These are phyloP conservation scores for Zenarchopterus dispar DNA, from an alignment of 2,797 vertebrate species.

Conservation along the genomic window DNA sequence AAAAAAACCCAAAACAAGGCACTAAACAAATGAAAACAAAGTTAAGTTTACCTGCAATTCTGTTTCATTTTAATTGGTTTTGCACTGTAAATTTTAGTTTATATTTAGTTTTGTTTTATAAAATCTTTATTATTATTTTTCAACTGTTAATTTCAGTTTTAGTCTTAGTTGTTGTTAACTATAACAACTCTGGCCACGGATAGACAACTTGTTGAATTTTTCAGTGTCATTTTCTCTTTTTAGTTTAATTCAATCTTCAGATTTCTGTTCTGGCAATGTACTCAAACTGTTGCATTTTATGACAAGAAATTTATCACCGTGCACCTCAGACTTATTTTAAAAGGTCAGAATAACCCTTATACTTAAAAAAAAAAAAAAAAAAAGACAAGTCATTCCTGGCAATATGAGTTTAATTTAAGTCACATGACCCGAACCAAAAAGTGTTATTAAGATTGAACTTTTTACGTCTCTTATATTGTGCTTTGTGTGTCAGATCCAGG, in stretches of 20 bases:
- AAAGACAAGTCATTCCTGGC: background rate
- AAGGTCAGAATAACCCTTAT: background rate
- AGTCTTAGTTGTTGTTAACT: too few relatives aligned
- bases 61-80: too few relatives aligned
- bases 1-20: too few relatives aligned
- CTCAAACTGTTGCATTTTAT: too few relatives aligned
- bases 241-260: background rate
- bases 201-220: background rate
- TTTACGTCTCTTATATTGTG: constrained; percentile 3
- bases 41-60: too few relatives aligned
- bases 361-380: background rate
- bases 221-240: background rate
- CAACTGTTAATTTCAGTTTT: too few relatives aligned
- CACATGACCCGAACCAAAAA: background rate
- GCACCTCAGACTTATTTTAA: background rate
- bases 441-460: background rate
- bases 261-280: too few relatives aligned
- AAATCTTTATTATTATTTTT: too few relatives aligned
- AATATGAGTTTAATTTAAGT: background rate
- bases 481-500: constrained; percentile 10
- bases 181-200: too few relatives aligned
- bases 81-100: too few relatives aligned
- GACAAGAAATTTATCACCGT: background rate
- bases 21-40: too few relatives aligned
- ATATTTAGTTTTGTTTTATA: too few relatives aligned